A percentile compares a stretch with the other conserved stretches of the same genome.
Evolutionary conservation across 2,113 vertebrate genomes (phyloP).

Genomic region (Motacilla tschutschensis): DNA sequence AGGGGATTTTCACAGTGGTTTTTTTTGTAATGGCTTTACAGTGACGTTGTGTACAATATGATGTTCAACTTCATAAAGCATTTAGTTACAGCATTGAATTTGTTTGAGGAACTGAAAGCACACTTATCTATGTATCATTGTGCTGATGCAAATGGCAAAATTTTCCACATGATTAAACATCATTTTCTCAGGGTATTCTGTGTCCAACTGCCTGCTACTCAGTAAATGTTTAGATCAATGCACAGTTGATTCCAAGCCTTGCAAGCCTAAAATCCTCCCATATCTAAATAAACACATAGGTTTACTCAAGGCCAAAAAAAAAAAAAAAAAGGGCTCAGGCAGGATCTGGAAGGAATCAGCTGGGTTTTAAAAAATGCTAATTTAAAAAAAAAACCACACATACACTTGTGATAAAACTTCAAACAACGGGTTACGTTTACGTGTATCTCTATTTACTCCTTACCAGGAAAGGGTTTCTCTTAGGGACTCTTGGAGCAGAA

Average conservation of each 20-base stretch:
- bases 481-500: constrained; percentile 11
- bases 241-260: constrained; percentile 9
- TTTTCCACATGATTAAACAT: constrained; percentile 74
- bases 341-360: constrained; percentile 40
- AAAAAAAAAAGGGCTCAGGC: not conserved
- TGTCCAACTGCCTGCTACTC: constrained; percentile 49
- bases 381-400: not conserved
- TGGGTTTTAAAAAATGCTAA: not conserved
- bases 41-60: constrained; percentile 53
- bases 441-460: not conserved
- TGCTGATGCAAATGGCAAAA: constrained; percentile 76
- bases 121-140: constrained; percentile 72
- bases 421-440: rapidly evolving
- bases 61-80: constrained; percentile 71
- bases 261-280: constrained; percentile 11
- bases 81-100: constrained; percentile 63
- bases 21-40: constrained; percentile 60
- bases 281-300: constrained; percentile 37
- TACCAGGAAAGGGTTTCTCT: not conserved
- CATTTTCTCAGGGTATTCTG: constrained; percentile 72
- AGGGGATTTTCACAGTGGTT: constrained; percentile 57
- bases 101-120: constrained; percentile 79
- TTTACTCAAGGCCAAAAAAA: constrained; percentile 3
- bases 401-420: not conserved
- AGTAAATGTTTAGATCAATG: constrained; percentile 46